Percentiles rank a stretch among this genome's conserved stretches.
phyloP scores from a whole-genome alignment of 1,140 invertebrate genomes.

The Oscheius sp. region DNA sequence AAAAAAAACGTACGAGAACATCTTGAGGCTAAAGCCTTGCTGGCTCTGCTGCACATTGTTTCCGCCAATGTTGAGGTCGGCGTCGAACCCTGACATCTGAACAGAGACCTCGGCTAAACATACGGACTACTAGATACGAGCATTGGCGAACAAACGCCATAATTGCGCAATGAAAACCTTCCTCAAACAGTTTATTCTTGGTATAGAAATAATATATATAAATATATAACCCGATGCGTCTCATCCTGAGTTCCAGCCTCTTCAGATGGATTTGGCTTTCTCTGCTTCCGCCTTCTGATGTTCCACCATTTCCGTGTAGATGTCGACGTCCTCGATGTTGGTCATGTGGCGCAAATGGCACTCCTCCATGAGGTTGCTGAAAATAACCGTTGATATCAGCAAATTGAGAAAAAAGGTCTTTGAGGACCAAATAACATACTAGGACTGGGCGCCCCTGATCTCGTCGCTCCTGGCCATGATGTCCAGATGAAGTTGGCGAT shows the following conservation, averaged over 20 bases:
- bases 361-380: neutral
- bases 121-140: too few relatives aligned
- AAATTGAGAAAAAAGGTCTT: neutral
- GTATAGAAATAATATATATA: neutral
- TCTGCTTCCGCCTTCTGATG: too few relatives aligned
- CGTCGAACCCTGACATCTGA: neutral
- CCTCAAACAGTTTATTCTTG: neutral
- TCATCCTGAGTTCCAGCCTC: neutral
- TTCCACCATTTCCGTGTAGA: neutral
- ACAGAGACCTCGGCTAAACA: too few relatives aligned
- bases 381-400: neutral
- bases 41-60: neutral
- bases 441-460: too few relatives aligned
- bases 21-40: constrained; percentile 25
- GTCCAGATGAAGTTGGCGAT: neutral
- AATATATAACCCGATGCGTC: neutral
- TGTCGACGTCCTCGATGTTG: neutral
- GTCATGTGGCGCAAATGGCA: neutral
- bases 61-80: neutral
- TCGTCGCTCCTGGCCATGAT: neutral
- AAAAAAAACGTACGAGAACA: constrained; percentile 21
- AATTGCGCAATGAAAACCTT: neutral
- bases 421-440: too few relatives aligned
- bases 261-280: too few relatives aligned
- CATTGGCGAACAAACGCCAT: too few relatives aligned